Conservation (phyloP, 2,113 vertebrate genomes). For the Burhinus oedicnemus region DNA sequence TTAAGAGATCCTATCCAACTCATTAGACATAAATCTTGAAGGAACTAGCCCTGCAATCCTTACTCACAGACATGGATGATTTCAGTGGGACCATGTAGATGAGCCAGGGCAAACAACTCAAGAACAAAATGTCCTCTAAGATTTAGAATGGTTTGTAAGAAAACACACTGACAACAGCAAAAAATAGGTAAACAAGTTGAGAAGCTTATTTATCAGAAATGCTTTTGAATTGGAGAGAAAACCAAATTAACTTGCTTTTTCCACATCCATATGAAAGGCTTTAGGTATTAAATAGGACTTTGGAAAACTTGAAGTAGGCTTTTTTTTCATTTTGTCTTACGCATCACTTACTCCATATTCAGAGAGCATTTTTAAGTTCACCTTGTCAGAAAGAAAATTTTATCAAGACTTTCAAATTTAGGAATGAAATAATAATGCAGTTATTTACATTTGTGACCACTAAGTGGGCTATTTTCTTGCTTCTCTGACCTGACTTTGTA, state of each 20-base stretch:
- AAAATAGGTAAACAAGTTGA: neutral
- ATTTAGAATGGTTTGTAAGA: neutral
- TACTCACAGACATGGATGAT: neutral
- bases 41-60: neutral
- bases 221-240: neutral
- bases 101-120: conserved; percentile 35
- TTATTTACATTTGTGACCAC: neutral
- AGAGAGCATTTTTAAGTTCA: neutral
- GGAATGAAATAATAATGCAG: neutral
- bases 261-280: neutral
- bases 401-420: neutral
- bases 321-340: neutral
- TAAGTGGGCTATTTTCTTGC: neutral
- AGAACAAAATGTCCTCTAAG: conserved; percentile 54
- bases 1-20: conserved; percentile 44
- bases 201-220: neutral
- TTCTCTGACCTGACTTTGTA: neutral
- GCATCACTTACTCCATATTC: neutral
- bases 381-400: neutral
- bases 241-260: neutral
- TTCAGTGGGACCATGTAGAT: conserved; percentile 25
- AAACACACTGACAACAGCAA: neutral
- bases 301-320: neutral
- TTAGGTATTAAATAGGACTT: neutral
- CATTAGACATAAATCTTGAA: conserved; percentile 46